These are phyloP conservation scores for Proisotoma minuta DNA, from an alignment of 2,888 invertebrate genomes.

Conservation along the genomic window DNA sequence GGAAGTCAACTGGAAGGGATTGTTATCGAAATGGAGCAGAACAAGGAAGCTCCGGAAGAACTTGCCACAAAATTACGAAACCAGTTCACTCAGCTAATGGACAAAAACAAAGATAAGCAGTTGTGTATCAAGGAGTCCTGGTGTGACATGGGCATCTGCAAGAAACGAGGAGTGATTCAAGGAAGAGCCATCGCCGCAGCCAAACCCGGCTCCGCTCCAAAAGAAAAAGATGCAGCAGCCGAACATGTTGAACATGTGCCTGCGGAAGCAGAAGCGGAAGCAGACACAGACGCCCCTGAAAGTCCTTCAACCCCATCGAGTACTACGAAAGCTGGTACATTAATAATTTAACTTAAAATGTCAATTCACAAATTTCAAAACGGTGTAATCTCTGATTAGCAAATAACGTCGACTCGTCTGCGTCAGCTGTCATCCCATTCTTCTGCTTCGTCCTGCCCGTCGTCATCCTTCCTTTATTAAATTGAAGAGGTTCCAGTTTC, in stretches of 20 bases:
- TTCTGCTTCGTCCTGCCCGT: too few relatives aligned
- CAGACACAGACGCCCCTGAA: neutral
- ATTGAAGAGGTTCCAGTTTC: too few relatives aligned
- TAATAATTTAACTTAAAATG: too few relatives aligned
- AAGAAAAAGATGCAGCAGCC: neutral
- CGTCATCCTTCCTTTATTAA: too few relatives aligned
- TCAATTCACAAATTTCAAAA: too few relatives aligned
- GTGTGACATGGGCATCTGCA: conserved; percentile 6
- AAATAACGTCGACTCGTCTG: too few relatives aligned
- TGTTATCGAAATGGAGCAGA: conserved; percentile 2
- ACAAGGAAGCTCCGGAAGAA: neutral
- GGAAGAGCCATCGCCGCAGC: neutral
- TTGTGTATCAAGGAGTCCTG: conserved; percentile 2
- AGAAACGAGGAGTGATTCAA: neutral
- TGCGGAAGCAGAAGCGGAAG: neutral
- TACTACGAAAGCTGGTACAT: too few relatives aligned
- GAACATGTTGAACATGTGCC: neutral
- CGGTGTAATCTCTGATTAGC: too few relatives aligned
- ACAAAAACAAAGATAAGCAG: neutral
- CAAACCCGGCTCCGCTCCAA: neutral
- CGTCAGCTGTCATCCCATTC: too few relatives aligned
- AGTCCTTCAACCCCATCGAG: too few relatives aligned
- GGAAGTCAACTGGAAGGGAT: neutral
- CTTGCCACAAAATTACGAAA: neutral
- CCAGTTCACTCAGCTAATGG: neutral